Percentiles rank a stretch among this genome's conserved stretches.
phyloP scores from a whole-genome alignment of 2,797 vertebrate species.

The Enoplosus armatus region DNA sequence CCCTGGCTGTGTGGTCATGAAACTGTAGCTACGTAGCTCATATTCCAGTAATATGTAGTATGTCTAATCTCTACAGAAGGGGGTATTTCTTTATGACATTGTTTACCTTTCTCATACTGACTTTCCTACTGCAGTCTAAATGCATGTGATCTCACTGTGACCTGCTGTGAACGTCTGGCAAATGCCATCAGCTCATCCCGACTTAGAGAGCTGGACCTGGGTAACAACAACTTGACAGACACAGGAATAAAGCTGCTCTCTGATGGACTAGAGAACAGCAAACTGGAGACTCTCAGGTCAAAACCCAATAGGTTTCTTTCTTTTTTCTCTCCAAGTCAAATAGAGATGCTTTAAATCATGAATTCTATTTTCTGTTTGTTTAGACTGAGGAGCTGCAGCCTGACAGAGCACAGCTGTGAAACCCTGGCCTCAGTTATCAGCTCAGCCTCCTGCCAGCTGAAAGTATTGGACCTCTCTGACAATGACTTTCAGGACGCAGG shows the following conservation, averaged over 20 bases:
- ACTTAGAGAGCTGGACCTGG: conserved; percentile 69
- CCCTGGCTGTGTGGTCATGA: not conserved
- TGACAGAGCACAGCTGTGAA: conserved; percentile 54
- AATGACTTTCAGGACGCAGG: conserved; percentile 73
- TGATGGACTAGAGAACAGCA: conserved; percentile 52
- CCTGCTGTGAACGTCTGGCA: conserved; percentile 63
- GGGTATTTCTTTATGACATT: not conserved
- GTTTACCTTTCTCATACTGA: not conserved
- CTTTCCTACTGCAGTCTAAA: conserved; percentile 57
- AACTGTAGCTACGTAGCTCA: not conserved
- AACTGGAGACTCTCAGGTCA: conserved; percentile 70
- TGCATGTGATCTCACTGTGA: conserved; percentile 65
- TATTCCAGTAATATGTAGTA: not conserved
- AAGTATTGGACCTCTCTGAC: conserved; percentile 70
- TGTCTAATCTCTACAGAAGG: not conserved
- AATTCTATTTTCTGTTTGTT: conserved; percentile 16
- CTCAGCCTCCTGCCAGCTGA: conserved; percentile 61
- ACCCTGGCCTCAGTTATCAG: conserved; percentile 57
- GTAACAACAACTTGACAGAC: conserved; percentile 76
- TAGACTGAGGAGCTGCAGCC: conserved; percentile 73
- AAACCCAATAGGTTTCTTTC: not conserved
- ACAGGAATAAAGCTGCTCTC: conserved; percentile 60
- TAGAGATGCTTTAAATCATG: not conserved
- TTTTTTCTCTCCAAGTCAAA: not conserved
- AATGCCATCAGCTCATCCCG: conserved; percentile 50